Base-by-base conservation (phyloP, 2,797 vertebrate species). In the Gymnopithys bicolor region DNA sequence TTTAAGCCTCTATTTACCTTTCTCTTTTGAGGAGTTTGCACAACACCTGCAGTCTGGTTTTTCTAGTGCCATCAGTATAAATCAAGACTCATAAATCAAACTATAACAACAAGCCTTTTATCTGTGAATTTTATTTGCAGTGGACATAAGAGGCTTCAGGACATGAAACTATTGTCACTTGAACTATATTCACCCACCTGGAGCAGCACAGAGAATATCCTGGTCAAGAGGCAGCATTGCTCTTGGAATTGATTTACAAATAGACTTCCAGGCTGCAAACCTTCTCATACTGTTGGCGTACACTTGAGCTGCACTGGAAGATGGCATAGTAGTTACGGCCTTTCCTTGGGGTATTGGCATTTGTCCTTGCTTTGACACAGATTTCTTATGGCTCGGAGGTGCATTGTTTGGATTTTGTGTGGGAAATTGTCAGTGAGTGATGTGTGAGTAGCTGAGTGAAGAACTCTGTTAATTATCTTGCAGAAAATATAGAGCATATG, bases 61-160 rank as follows among this genome's bases (percentile, higher is more conserved):
- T 88, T 82, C 43, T 67, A 15, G 56, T 87, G 37, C 32, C 19
- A 53, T 68, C 82, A 78, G 8, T 87, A 62, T 35, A 84, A 90
- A 86, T 84, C 43, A 70, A 62, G n/a, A 3, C 68, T 85, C 0
- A 0, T 77, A 93, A 93, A 90, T 95, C 66, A 73, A 80, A 8
- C 33, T 66, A 22, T 53, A 77, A 51, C 66, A 81, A 58, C 22
- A 66, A 81, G 22, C 14, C 41, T 90, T 84, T 66, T 90, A 62
- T 52, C 56, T 64, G 19, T 86, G 82, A 64, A 75, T 43, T 80
- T 94, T 83, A 64, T 78, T 95, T 94, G 43, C 19, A 85, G 41
- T 58, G 19, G 35, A 80, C 93, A 41, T 56, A 75, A 73, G 53
- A 81, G 46, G 30, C n/a, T 81, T 78, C 33, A 35, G 37, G 32